These are phyloP conservation scores for Rhabdophis nuchalis DNA, from an alignment of 2,797 vertebrate species.

Conservation along the genomic window DNA sequence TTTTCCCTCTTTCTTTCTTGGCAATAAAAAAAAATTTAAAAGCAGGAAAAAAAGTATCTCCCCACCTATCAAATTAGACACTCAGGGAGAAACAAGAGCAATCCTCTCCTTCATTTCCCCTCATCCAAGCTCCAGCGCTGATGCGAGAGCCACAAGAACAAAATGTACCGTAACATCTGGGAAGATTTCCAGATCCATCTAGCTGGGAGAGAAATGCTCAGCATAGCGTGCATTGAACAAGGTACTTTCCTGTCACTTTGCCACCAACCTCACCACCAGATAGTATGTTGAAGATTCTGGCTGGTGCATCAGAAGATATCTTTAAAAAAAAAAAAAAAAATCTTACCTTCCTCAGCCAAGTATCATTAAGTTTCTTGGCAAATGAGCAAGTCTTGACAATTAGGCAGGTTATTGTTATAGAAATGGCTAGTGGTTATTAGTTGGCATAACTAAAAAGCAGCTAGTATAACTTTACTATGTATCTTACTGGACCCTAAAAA, in stretches of 20 bases:
- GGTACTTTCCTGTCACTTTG: not conserved
- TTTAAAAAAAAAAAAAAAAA: not conserved
- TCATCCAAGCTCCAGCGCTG: not conserved
- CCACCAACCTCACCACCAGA: not conserved
- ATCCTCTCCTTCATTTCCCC: not conserved
- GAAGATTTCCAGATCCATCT: not conserved
- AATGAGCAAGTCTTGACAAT: not conserved
- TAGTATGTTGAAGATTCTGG: not conserved
- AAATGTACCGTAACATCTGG: slow-evolving; percentile 6
- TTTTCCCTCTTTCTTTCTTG: not conserved
- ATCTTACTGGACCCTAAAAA: not conserved
- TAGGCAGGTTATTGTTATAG: not conserved
- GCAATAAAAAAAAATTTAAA: not conserved
- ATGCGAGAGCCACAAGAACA: not conserved
- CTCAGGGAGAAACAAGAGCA: not conserved
- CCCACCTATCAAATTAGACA: not conserved
- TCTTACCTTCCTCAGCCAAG: not conserved
- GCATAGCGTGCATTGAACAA: fast-evolving
- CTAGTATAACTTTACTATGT: not conserved
- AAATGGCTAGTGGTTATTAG: not conserved
- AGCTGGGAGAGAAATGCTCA: not conserved
- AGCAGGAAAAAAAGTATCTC: not conserved
- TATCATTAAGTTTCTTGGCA: not conserved
- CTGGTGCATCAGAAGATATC: not conserved
- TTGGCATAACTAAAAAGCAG: not conserved